These are phyloP conservation scores for Meda fulgida DNA, from an alignment of 2,797 vertebrate genomes.

Conservation along the genomic window DNA sequence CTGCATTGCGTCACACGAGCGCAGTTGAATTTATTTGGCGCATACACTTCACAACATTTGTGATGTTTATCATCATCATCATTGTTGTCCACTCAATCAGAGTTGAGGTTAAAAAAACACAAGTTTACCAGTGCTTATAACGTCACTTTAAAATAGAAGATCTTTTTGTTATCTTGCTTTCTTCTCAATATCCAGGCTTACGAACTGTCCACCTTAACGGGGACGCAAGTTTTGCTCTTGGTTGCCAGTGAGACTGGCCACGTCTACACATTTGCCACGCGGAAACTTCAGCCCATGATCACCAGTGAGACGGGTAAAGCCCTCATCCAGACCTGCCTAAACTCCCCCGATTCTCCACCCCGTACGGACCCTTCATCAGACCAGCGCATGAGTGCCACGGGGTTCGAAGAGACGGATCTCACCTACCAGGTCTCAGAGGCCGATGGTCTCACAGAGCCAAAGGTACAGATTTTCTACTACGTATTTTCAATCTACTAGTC, in stretches of 20 bases:
- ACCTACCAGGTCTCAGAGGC: slow-evolving; percentile 99
- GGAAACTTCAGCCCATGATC: slow-evolving; percentile 99
- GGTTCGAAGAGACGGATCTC: slow-evolving; percentile 98
- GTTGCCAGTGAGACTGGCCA: slow-evolving; percentile 98
- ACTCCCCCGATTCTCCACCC: slow-evolving; percentile 97
- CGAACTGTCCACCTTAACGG: slow-evolving; percentile 96
- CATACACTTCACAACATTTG: background rate
- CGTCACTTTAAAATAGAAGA: background rate
- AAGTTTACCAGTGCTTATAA: background rate
- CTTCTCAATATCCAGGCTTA: slow-evolving; percentile 84
- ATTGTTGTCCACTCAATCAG: background rate
- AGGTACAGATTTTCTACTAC: slow-evolving; percentile 75
- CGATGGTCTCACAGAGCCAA: slow-evolving; percentile 95
- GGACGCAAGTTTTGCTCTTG: slow-evolving; percentile 95
- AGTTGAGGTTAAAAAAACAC: background rate
- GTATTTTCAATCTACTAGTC: background rate
- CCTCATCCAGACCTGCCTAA: slow-evolving; percentile 98
- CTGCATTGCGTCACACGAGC: background rate
- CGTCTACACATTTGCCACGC: slow-evolving; percentile 97
- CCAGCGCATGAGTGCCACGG: slow-evolving; percentile 98
- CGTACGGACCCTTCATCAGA: slow-evolving; percentile 95
- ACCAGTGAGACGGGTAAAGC: slow-evolving; percentile 99
- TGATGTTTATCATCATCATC: background rate
- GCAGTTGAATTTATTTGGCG: background rate
- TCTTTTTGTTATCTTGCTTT: background rate